Evolutionary conservation across 2,888 invertebrate genomes (phyloP).

Genomic region (Fragum fragum): DNA sequence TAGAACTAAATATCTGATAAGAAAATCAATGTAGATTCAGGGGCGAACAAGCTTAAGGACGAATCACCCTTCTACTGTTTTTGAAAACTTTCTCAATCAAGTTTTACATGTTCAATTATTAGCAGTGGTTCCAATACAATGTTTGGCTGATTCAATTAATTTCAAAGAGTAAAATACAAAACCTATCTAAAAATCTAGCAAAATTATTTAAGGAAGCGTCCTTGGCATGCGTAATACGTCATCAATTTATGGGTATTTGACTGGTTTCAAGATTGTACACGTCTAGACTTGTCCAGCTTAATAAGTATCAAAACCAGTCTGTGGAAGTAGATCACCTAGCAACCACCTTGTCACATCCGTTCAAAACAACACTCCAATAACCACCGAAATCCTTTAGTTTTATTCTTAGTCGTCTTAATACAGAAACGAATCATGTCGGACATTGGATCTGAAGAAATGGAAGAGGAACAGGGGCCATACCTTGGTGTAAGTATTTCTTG

Average conservation of each 20-base stretch:
- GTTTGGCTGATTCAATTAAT: too few relatives aligned
- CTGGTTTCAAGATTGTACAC: slow-evolving; percentile 15
- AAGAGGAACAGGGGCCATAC: slow-evolving; percentile 85
- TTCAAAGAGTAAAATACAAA: too few relatives aligned
- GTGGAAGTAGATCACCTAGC: slow-evolving; percentile 34
- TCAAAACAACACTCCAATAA: slow-evolving; percentile 18
- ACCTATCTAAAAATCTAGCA: too few relatives aligned
- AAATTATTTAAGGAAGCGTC: slow-evolving; percentile 45
- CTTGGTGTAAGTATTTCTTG: slow-evolving; percentile 82
- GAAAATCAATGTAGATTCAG: too few relatives aligned
- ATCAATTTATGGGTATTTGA: slow-evolving; percentile 38
- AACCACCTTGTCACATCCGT: slow-evolving; percentile 60
- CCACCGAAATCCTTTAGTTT: neutral
- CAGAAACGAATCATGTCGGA: slow-evolving; percentile 80
- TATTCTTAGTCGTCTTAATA: neutral
- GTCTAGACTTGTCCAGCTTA: neutral
- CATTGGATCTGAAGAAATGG: slow-evolving; percentile 85
- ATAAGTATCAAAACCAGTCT: slow-evolving; percentile 4
- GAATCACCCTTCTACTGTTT: too few relatives aligned
- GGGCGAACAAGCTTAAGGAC: too few relatives aligned
- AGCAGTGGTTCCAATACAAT: too few relatives aligned
- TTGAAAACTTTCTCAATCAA: too few relatives aligned
- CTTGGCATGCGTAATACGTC: slow-evolving; percentile 71
- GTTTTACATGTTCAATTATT: too few relatives aligned
- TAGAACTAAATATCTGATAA: too few relatives aligned